Evolutionary conservation across 2,888 invertebrate genomes (phyloP).

Genomic region (Aspidiotus rigidus): DNA sequence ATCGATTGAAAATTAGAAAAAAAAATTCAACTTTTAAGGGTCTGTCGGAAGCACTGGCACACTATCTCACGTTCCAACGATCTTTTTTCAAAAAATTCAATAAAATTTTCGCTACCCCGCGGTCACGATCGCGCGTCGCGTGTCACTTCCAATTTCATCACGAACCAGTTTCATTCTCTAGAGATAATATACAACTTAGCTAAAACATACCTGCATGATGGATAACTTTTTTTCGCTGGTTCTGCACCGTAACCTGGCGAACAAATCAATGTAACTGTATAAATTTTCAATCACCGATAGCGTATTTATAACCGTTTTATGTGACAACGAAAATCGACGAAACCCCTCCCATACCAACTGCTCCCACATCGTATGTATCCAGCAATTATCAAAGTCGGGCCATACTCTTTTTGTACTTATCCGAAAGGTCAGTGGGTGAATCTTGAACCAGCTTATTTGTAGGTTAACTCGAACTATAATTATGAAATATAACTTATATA

Average conservation of each 20-base stretch:
- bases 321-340: slow-evolving; percentile 2
- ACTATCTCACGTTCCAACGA: too few species aligned
- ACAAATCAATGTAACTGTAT: slow-evolving; percentile 18
- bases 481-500: slow-evolving; percentile 18
- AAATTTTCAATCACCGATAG: slow-evolving; percentile 16
- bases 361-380: background rate
- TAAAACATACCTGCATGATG: slow-evolving; percentile 25
- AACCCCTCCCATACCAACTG: slow-evolving; percentile 12
- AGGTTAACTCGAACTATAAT: slow-evolving; percentile 28
- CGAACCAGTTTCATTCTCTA: too few species aligned
- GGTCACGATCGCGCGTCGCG: too few species aligned
- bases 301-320: slow-evolving; percentile 26
- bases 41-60: too few species aligned
- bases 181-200: too few species aligned
- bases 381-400: slow-evolving; percentile 4
- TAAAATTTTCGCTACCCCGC: too few species aligned
- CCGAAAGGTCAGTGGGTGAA: slow-evolving; percentile 29
- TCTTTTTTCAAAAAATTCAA: too few species aligned
- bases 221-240: slow-evolving; percentile 13
- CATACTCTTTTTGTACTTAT: slow-evolving; percentile 19
- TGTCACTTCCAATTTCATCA: too few species aligned
- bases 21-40: too few species aligned
- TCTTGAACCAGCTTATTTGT: slow-evolving; percentile 32
- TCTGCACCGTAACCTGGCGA: slow-evolving; percentile 3
- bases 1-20: too few species aligned